Evolutionary conservation across 64 coral and sea anemone species (phyloP).

Genomic region (Stichodactyla mertensii): DNA sequence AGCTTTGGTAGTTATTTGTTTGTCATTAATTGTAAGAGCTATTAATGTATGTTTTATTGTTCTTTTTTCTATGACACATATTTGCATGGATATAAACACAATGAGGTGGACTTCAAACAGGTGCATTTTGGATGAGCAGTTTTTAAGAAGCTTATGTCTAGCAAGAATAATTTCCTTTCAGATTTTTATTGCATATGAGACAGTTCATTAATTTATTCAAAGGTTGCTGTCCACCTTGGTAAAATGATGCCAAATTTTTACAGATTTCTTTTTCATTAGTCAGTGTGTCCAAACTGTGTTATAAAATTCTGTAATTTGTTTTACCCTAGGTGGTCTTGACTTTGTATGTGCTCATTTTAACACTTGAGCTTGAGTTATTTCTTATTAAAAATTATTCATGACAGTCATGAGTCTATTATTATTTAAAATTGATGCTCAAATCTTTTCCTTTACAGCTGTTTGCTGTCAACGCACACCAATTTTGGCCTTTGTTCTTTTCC

Average conservation of each 20-base stretch:
- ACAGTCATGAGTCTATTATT: not conserved
- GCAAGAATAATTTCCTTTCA: not conserved
- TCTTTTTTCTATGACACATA: not conserved
- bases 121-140: not conserved
- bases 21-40: not conserved
- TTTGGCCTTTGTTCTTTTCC: not conserved
- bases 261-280: not conserved
- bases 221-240: not conserved
- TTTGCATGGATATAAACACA: not conserved
- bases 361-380: not conserved
- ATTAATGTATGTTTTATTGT: not conserved
- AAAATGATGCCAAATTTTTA: not conserved
- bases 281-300: not conserved
- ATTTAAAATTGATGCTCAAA: not conserved
- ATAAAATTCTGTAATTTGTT: constrained; percentile 4
- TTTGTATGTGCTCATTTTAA: not conserved
- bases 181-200: not conserved
- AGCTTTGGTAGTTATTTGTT: not conserved
- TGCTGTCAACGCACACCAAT: not conserved
- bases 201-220: not conserved
- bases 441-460: not conserved
- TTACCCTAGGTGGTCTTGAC: not conserved
- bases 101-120: not conserved
- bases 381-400: not conserved
- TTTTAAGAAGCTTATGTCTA: not conserved